These are phyloP conservation scores for Muscicapa comitata DNA, from an alignment of 2,797 vertebrate species.

Conservation along the genomic window DNA sequence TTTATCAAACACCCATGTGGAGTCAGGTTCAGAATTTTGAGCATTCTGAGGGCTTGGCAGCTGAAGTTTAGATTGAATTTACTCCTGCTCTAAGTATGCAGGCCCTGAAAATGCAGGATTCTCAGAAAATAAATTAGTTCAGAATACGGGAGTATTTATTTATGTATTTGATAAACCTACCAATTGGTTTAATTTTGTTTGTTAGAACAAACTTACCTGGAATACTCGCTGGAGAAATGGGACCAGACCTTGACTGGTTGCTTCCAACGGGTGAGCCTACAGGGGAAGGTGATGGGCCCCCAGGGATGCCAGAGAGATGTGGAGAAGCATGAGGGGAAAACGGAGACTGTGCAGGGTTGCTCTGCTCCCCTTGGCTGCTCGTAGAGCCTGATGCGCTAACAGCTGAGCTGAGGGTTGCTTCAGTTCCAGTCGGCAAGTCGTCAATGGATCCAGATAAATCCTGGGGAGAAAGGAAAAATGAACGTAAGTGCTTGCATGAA, in stretches of 20 bases:
- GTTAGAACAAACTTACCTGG: conserved; percentile 78
- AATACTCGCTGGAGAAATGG: conserved; percentile 89
- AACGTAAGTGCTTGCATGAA: neutral
- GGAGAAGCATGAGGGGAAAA: conserved; percentile 94
- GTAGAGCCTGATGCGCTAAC: conserved; percentile 85
- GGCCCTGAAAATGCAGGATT: neutral
- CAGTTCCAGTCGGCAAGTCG: conserved; percentile 92
- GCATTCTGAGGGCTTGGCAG: neutral
- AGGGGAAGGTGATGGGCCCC: conserved; percentile 90
- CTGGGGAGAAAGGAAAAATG: conserved; percentile 67
- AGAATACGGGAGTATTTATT: neutral
- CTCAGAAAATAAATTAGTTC: neutral
- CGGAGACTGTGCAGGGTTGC: conserved; percentile 90
- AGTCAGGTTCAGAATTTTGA: neutral
- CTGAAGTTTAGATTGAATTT: neutral
- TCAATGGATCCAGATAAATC: conserved; percentile 96
- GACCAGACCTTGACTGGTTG: conserved; percentile 89
- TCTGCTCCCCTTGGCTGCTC: conserved; percentile 90
- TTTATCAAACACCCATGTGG: neutral
- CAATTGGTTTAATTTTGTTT: neutral
- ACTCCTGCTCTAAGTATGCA: neutral
- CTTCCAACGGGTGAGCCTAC: conserved; percentile 92
- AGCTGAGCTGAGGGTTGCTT: conserved; percentile 87
- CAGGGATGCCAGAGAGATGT: conserved; percentile 87
- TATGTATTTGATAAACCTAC: neutral